These are phyloP conservation scores for Thryonomys swinderianus DNA, from an alignment of 2,113 vertebrate genomes.

Conservation along the genomic window DNA sequence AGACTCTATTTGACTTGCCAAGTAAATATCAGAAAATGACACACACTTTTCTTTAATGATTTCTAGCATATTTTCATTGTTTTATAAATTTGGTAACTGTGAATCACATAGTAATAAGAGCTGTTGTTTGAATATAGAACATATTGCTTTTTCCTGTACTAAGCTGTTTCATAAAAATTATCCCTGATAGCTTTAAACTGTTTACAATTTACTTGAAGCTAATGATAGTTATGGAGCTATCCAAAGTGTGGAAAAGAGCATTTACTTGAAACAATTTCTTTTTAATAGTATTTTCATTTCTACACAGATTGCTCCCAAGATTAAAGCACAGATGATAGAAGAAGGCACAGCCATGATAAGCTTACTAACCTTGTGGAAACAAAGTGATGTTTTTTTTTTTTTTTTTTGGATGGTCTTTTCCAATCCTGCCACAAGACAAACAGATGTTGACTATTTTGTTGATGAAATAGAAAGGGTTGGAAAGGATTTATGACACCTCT, in stretches of 20 bases:
- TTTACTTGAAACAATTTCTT: constrained; percentile 25
- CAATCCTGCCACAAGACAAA: constrained; percentile 82
- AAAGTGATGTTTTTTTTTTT: too few relatives aligned
- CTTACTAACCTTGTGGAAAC: constrained; percentile 81
- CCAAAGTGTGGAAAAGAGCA: not conserved
- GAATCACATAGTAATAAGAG: not conserved
- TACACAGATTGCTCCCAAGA: constrained; percentile 84
- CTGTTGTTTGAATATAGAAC: not conserved
- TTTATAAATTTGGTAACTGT: not conserved
- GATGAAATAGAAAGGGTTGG: constrained; percentile 83
- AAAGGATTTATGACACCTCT: constrained; percentile 78
- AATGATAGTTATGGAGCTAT: constrained; percentile 26
- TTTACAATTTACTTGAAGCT: constrained; percentile 14
- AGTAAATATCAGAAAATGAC: not conserved
- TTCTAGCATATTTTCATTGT: not conserved
- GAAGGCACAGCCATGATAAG: constrained; percentile 81
- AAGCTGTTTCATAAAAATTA: constrained; percentile 44
- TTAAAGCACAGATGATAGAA: constrained; percentile 87
- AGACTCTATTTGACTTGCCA: not conserved
- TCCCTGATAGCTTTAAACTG: constrained; percentile 33
- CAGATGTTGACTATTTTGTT: constrained; percentile 86
- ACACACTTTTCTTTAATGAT: not conserved
- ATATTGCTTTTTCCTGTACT: not conserved
- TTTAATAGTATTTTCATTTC: constrained; percentile 3
- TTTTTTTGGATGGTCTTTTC: constrained; percentile 88